These are phyloP conservation scores for Drosophila micromelanica DNA, from an alignment of 1,140 invertebrate species.

Conservation along the genomic window DNA sequence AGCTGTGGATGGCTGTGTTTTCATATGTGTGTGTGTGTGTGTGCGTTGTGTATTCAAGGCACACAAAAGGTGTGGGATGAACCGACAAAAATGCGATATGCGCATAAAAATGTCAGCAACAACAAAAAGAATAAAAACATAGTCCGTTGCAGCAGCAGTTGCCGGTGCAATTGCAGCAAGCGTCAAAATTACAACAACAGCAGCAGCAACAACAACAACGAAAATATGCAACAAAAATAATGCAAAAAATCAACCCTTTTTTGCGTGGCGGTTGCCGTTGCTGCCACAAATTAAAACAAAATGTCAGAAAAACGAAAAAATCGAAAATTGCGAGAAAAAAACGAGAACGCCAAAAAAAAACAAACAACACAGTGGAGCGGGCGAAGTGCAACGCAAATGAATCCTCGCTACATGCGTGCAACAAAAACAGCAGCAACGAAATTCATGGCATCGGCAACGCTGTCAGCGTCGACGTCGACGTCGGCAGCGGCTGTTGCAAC, in stretches of 20 bases:
- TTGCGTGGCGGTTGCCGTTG: conserved; percentile 41
- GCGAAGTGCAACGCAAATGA: conserved; percentile 63
- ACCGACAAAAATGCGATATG: conserved; percentile 78
- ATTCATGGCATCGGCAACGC: conserved; percentile 39
- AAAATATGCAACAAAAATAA: conserved; percentile 47
- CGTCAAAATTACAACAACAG: conserved; percentile 70
- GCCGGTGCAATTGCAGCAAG: conserved; percentile 65
- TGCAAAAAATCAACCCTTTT: conserved; percentile 75
- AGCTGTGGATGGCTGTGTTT: background rate
- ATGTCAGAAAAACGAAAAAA: conserved; percentile 74
- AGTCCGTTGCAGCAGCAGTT: conserved; percentile 26
- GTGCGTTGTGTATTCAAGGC: conserved; percentile 23
- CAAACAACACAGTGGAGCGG: conserved; percentile 1
- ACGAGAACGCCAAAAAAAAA: conserved; percentile 29
- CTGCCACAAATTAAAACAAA: conserved; percentile 83
- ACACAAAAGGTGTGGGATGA: conserved; percentile 74
- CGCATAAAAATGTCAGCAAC: conserved; percentile 60
- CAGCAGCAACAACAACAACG: conserved; percentile 24
- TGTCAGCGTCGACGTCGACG: conserved; percentile 12
- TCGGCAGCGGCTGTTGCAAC: conserved; percentile 52
- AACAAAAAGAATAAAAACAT: too few relatives aligned
- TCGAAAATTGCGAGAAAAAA: conserved; percentile 20
- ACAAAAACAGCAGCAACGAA: conserved; percentile 47
- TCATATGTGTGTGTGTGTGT: conserved; percentile 11
- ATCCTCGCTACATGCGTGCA: conserved; percentile 75